Conservation (phyloP, 2,888 invertebrate genomes). For the Steinernema hermaphroditum region DNA sequence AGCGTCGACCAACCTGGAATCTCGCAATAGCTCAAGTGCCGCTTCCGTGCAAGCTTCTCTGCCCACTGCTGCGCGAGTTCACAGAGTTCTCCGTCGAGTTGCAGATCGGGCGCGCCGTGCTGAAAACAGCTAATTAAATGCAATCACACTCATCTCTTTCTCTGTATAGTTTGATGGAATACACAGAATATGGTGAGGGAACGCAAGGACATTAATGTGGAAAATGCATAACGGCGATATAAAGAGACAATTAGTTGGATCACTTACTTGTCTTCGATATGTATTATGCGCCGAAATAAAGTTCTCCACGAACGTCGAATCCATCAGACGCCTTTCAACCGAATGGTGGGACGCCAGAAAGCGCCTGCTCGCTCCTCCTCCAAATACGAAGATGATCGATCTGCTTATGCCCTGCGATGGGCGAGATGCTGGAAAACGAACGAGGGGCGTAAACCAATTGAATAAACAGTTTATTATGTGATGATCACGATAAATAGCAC, state of each 20-base stretch:
- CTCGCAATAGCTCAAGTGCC: slow-evolving; percentile 46
- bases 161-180: too few relatives aligned
- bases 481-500: slow-evolving; percentile 17
- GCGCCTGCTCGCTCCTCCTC: slow-evolving; percentile 21
- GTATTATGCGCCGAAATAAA: slow-evolving; percentile 45
- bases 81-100: slow-evolving; percentile 65
- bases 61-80: slow-evolving; percentile 69
- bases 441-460: slow-evolving; percentile 20
- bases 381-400: slow-evolving; percentile 22
- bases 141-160: too few relatives aligned
- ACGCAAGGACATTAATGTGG: too few relatives aligned
- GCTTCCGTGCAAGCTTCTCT: slow-evolving; percentile 67
- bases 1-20: slow-evolving; percentile 37
- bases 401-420: slow-evolving; percentile 28
- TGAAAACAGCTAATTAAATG: slow-evolving; percentile 48
- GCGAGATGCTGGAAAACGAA: background rate
- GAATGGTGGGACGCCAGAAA: slow-evolving; percentile 11
- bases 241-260: too few relatives aligned
- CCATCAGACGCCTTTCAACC: slow-evolving; percentile 26
- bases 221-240: too few relatives aligned
- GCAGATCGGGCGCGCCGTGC: slow-evolving; percentile 65
- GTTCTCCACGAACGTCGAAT: slow-evolving; percentile 38
- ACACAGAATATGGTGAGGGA: too few relatives aligned
- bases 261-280: slow-evolving; percentile 42
- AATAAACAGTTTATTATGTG: slow-evolving; percentile 9